These are phyloP conservation scores for Orchestia grillus DNA, from an alignment of 1,140 invertebrate genomes.

Conservation along the genomic window DNA sequence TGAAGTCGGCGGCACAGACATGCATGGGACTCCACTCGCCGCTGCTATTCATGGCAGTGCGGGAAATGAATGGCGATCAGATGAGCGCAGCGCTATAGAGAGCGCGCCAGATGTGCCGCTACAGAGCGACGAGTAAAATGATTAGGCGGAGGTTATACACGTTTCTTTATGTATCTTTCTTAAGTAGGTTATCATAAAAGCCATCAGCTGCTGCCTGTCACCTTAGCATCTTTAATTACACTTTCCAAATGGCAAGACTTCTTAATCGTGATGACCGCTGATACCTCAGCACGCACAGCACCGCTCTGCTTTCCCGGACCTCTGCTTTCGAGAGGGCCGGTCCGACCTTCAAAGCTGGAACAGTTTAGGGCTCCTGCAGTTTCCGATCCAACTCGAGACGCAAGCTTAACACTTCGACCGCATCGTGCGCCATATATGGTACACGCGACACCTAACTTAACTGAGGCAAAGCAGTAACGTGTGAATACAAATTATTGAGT, in stretches of 20 bases:
- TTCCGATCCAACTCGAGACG: background rate
- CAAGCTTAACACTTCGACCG: background rate
- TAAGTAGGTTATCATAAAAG: slow-evolving; percentile 33
- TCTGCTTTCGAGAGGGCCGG: background rate
- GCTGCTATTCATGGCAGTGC: background rate
- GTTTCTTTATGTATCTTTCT: background rate
- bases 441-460: no score
- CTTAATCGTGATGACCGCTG: slow-evolving; percentile 10
- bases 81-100: background rate
- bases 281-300: background rate
- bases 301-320: background rate
- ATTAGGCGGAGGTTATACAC: background rate
- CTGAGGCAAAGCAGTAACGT: no score
- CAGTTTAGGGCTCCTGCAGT: background rate
- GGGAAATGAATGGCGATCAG: background rate
- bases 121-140: background rate
- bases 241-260: slow-evolving; percentile 9
- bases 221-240: slow-evolving; percentile 40
- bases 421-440: no score
- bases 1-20: background rate
- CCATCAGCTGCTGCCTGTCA: slow-evolving; percentile 19
- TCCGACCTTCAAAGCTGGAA: background rate
- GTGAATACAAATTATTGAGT: no score
- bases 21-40: no score
- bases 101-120: background rate